Evolutionary conservation across 2,888 invertebrate genomes (phyloP), one percentile per base, ranked within the genome.

Genomic region (Cantharis lateralis): DNA sequence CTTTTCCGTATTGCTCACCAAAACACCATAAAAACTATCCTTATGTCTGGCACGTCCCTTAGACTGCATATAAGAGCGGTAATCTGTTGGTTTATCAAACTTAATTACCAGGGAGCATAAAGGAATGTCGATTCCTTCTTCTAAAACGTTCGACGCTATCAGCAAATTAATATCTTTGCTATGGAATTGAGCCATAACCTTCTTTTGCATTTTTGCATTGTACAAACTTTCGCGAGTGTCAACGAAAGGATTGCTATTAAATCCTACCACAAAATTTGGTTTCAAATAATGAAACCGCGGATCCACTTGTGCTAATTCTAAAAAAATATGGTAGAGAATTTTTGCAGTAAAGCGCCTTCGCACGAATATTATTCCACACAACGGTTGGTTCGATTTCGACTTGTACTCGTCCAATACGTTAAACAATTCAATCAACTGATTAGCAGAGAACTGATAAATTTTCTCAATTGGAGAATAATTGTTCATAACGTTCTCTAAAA

Each of bases 41-140:
- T 85, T 84, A 81, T 91, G 90, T n/a, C 95, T 90, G 0, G 98
- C 98, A 74, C 98, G 91, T 82, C 96, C 97, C 91, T 97, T 96
- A 78, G 96, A 95, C 87, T 97, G 97, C 62, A 98, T 92, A 84
- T 97, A 98, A 0, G 95, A 93, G 70, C 95, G 90, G 82, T 95
- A 95, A 82, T 95, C 93, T 71, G 89, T 85, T 0, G 95, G 91
- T 1, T 88, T 85, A 85, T 96, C 95, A 85, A 93, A 95, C 70
- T 94, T 91, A 15, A 97, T 84, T 0, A 98, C 94, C 62, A 96
- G 88, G 79, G 94, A 93, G 85, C 98, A 98, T 26, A 92, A 91
- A 2, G 94, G 94, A 26, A 98, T 91, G 87, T 98, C 97, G 10
- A 97, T 91, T 1, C 97, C 97, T 88, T 98, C 98, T 86, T 98